A percentile compares a stretch with the other conserved stretches of the same genome.
These are phyloP conservation scores for Coptodon rendalli DNA, from an alignment of 2,113 vertebrate species.

Conservation along the genomic window DNA sequence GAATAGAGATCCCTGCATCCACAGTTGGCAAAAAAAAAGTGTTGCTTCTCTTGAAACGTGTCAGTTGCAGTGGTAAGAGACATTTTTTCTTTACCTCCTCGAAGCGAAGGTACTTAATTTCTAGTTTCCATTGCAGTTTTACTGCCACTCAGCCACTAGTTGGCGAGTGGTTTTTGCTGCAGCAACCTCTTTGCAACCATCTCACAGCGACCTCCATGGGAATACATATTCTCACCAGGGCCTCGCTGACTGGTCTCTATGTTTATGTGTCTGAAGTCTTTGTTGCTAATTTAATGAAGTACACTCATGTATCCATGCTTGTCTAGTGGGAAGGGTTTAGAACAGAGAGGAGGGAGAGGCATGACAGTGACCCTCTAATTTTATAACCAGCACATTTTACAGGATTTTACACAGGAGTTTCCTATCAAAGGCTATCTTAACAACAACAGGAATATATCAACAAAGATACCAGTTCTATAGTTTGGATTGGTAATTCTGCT, in stretches of 20 bases:
- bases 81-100: not conserved
- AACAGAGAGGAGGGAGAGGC: not conserved
- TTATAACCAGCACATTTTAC: not conserved
- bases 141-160: not conserved
- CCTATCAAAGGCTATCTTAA: not conserved
- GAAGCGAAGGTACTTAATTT: not conserved
- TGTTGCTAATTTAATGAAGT: not conserved
- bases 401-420: not conserved
- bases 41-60: not conserved
- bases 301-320: not conserved
- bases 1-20: not conserved
- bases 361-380: not conserved
- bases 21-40: not conserved
- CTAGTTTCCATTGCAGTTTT: not conserved
- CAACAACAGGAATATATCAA: not conserved
- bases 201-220: not conserved
- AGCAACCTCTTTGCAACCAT: not conserved
- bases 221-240: not conserved
- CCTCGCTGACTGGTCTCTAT: accelerated
- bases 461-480: not conserved
- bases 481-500: accelerated
- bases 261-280: not conserved
- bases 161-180: accelerated
- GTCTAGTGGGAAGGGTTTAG: accelerated
- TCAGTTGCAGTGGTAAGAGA: not conserved